These are phyloP conservation scores for Epistrophella euchroma DNA, from an alignment of 2,888 invertebrate genomes.

Conservation along the genomic window DNA sequence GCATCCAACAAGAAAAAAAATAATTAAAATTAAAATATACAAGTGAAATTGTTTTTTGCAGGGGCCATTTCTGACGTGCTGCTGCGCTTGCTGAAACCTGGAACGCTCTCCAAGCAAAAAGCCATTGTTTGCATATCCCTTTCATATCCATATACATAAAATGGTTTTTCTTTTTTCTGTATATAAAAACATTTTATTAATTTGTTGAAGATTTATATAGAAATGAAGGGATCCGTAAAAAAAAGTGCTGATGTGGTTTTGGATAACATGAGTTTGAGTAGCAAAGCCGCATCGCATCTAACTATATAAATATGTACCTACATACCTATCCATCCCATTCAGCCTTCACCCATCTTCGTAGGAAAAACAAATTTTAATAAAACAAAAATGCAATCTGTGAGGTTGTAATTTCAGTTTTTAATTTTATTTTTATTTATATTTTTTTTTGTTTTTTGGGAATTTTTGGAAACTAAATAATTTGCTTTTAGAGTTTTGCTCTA, in stretches of 20 bases:
- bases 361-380: slow-evolving; percentile 47
- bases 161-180: slow-evolving; percentile 8
- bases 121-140: slow-evolving; percentile 70
- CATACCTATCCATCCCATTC: background rate
- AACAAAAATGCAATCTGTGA: slow-evolving; percentile 55
- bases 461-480: slow-evolving; percentile 33
- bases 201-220: slow-evolving; percentile 57
- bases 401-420: background rate
- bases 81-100: slow-evolving; percentile 49
- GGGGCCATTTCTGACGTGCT: slow-evolving; percentile 33
- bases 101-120: slow-evolving; percentile 47
- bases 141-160: slow-evolving; percentile 32
- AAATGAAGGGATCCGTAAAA: slow-evolving; percentile 48
- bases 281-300: slow-evolving; percentile 13
- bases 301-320: background rate
- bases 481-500: slow-evolving; percentile 35
- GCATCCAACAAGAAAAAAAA: slow-evolving; percentile 6
- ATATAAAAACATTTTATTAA: slow-evolving; percentile 70
- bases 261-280: slow-evolving; percentile 34
- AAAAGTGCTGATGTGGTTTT: slow-evolving; percentile 48
- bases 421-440: background rate
- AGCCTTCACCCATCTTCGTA: slow-evolving; percentile 19
- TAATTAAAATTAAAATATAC: slow-evolving; percentile 19
- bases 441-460: slow-evolving; percentile 6
- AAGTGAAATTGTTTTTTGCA: slow-evolving; percentile 58